Evolutionary conservation across 2,888 invertebrate genomes (phyloP).

Genomic region (Phragmatobia fuliginosa): DNA sequence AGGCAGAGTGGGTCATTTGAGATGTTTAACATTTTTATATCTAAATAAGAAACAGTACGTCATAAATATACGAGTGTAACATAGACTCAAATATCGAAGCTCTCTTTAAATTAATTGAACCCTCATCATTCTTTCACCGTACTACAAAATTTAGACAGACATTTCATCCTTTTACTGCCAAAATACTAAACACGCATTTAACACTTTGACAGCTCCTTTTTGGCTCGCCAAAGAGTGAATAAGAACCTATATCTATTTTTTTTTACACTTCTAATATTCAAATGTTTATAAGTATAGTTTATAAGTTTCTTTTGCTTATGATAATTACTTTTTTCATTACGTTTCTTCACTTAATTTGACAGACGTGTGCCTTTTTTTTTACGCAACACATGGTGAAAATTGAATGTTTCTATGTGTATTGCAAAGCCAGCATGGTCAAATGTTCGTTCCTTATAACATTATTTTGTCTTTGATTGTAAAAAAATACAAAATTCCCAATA

Average conservation of each 20-base stretch:
- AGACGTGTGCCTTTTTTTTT: not conserved
- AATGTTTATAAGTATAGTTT: too few relatives aligned
- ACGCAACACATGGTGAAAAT: not conserved
- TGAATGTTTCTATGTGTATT: not conserved
- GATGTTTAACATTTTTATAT: too few relatives aligned
- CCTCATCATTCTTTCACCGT: not conserved
- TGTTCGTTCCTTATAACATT: too few relatives aligned
- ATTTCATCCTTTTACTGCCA: not conserved
- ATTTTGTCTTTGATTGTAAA: not conserved
- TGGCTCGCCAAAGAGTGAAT: not conserved
- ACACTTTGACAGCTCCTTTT: not conserved
- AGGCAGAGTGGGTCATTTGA: too few relatives aligned
- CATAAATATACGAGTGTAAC: not conserved
- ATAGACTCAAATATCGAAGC: not conserved
- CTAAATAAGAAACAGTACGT: not conserved
- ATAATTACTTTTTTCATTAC: too few relatives aligned
- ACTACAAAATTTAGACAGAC: not conserved
- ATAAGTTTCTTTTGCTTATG: too few relatives aligned
- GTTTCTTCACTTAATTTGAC: too few relatives aligned
- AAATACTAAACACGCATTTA: not conserved
- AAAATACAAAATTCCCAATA: not conserved
- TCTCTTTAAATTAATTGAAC: not conserved
- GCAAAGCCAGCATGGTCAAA: not conserved
- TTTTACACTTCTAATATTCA: too few relatives aligned
- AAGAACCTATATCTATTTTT: too few relatives aligned